Conservation (phyloP, 2,888 invertebrate species). For the Nephrotoma flavescens region DNA sequence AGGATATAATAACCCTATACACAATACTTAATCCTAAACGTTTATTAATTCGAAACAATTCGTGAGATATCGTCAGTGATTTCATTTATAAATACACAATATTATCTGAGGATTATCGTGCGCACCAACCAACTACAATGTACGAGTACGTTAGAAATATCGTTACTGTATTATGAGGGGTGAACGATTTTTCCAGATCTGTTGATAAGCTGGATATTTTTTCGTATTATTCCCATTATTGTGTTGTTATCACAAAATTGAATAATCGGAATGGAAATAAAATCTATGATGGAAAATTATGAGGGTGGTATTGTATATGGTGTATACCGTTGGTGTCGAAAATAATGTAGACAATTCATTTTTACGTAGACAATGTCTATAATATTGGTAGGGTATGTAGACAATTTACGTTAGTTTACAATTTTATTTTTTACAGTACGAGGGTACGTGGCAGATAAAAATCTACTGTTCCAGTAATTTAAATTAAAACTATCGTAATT, state of each 20-base stretch:
- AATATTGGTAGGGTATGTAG: too few relatives aligned
- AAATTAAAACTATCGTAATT: too few relatives aligned
- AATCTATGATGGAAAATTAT: not conserved
- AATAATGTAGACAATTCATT: too few relatives aligned
- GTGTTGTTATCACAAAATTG: not conserved
- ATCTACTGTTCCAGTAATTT: too few relatives aligned
- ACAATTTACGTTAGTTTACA: too few relatives aligned
- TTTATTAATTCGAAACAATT: not conserved
- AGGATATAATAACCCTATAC: not conserved
- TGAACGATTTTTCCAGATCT: not conserved
- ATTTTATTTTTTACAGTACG: too few relatives aligned
- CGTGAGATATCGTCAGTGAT: not conserved
- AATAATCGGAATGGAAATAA: not conserved
- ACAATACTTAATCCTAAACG: not conserved
- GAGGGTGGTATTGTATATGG: not conserved
- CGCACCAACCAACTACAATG: not conserved
- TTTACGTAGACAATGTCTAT: too few relatives aligned
- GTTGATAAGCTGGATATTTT: not conserved
- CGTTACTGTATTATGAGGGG: not conserved
- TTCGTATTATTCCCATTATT: not conserved
- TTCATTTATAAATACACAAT: not conserved
- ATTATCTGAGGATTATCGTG: not conserved
- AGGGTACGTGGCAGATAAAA: too few relatives aligned
- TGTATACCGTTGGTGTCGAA: too few relatives aligned
- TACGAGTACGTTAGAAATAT: not conserved